Conservation (phyloP, 2,113 vertebrate species). For the Athene cunicularia region DNA sequence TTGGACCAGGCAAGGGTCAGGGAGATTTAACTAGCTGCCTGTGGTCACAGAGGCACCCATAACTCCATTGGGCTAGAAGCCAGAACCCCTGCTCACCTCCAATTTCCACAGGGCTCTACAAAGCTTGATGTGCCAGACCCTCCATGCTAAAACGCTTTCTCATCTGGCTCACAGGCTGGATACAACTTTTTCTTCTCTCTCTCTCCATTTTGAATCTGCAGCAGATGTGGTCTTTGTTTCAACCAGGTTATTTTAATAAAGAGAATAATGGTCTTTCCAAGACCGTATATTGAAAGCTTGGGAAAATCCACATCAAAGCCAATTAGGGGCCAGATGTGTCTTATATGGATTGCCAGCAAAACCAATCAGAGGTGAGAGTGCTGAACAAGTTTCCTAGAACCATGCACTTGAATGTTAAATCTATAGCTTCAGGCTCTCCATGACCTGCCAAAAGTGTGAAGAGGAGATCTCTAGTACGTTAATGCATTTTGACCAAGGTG, state of each 20-base stretch:
- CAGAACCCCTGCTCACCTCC: neutral
- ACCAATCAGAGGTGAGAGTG: neutral
- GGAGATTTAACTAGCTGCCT: constrained; percentile 1
- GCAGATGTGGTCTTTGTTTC: neutral
- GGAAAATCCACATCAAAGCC: neutral
- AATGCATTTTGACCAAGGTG: neutral
- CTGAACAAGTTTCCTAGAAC: neutral
- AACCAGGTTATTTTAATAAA: neutral
- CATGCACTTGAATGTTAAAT: neutral
- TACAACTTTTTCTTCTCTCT: neutral
- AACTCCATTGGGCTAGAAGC: neutral
- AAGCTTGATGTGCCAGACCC: neutral
- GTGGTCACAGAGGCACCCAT: neutral
- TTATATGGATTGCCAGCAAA: neutral
- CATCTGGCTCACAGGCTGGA: neutral
- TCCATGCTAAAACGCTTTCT: neutral
- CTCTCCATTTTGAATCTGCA: neutral
- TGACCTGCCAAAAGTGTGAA: neutral
- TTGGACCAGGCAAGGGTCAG: neutral
- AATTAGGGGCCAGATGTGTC: neutral
- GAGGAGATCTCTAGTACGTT: neutral
- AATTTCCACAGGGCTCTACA: neutral
- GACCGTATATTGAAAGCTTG: neutral
- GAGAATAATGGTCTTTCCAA: neutral
- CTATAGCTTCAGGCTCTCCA: neutral